phyloP scores from a whole-genome alignment of 2,888 invertebrate genomes.

The Drosophila trichaetosa region DNA sequence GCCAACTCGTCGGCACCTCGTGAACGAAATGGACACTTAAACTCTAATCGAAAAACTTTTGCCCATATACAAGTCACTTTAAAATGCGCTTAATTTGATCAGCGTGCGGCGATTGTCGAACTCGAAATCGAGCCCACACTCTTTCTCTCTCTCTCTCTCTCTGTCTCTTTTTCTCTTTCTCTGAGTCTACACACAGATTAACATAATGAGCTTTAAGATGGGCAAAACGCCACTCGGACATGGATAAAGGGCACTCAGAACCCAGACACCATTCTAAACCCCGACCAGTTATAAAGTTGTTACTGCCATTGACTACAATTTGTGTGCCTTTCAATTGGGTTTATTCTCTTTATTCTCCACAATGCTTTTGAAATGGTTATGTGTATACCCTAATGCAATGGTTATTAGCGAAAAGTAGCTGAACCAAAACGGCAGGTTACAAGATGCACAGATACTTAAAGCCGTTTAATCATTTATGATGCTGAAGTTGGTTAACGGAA shows the following conservation, averaged over 20 bases:
- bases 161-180: slow-evolving; percentile 13
- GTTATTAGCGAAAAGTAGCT: slow-evolving; percentile 20
- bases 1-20: slow-evolving; percentile 69
- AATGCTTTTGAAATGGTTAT: slow-evolving; percentile 51
- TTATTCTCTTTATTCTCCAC: slow-evolving; percentile 31
- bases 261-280: neutral
- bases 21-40: slow-evolving; percentile 77
- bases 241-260: slow-evolving; percentile 17
- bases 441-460: neutral
- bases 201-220: slow-evolving; percentile 68
- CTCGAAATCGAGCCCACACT: slow-evolving; percentile 15
- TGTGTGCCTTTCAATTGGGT: slow-evolving; percentile 52
- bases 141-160: slow-evolving; percentile 3
- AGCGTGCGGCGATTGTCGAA: slow-evolving; percentile 75
- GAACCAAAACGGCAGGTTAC: neutral
- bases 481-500: slow-evolving; percentile 21
- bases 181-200: slow-evolving; percentile 55
- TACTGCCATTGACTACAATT: slow-evolving; percentile 71
- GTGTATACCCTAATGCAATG: slow-evolving; percentile 35
- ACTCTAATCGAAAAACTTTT: slow-evolving; percentile 81
- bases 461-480: slow-evolving; percentile 1
- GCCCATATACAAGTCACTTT: slow-evolving; percentile 79
- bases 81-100: slow-evolving; percentile 80
- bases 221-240: slow-evolving; percentile 43
- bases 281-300: slow-evolving; percentile 67